phyloP scores from a whole-genome alignment of 1,140 invertebrate species.

The Sycophila sp. region DNA sequence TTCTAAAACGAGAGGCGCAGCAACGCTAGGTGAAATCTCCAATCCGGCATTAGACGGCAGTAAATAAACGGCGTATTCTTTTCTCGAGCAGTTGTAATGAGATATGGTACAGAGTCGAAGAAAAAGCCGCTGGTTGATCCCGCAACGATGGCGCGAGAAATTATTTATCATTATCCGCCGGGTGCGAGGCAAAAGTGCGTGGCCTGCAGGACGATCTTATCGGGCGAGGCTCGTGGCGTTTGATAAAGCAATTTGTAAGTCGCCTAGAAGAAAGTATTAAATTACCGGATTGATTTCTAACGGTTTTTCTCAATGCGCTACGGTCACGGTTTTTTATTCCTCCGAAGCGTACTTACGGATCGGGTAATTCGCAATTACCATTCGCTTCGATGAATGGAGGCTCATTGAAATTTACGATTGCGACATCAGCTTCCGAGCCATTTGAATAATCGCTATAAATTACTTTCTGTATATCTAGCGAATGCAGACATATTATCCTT shows the following conservation, averaged over 20 bases:
- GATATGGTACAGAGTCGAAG: too few relatives aligned
- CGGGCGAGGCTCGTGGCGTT: not conserved
- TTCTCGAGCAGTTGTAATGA: not conserved
- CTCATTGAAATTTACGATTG: too few relatives aligned
- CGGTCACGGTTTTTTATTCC: too few relatives aligned
- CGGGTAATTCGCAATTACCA: too few relatives aligned
- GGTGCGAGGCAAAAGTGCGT: not conserved
- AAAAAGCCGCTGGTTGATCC: not conserved
- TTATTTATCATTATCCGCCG: slow-evolving; percentile 1
- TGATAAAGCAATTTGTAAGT: not conserved
- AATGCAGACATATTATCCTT: too few relatives aligned
- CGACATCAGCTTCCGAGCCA: too few relatives aligned
- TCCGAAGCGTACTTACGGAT: too few relatives aligned
- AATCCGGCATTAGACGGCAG: not conserved
- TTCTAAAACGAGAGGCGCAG: slow-evolving; percentile 13
- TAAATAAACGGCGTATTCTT: not conserved
- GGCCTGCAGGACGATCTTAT: not conserved
- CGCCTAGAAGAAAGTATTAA: not conserved
- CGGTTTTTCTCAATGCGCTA: too few relatives aligned
- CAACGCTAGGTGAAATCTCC: not conserved
- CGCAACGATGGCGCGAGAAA: slow-evolving; percentile 7
- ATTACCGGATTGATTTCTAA: too few relatives aligned
- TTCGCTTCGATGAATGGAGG: too few relatives aligned
- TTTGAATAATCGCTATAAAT: too few relatives aligned
- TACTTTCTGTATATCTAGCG: too few relatives aligned